These are phyloP conservation scores for Phrixothrix hirtus DNA, from an alignment of 2,888 invertebrate species.

Conservation along the genomic window DNA sequence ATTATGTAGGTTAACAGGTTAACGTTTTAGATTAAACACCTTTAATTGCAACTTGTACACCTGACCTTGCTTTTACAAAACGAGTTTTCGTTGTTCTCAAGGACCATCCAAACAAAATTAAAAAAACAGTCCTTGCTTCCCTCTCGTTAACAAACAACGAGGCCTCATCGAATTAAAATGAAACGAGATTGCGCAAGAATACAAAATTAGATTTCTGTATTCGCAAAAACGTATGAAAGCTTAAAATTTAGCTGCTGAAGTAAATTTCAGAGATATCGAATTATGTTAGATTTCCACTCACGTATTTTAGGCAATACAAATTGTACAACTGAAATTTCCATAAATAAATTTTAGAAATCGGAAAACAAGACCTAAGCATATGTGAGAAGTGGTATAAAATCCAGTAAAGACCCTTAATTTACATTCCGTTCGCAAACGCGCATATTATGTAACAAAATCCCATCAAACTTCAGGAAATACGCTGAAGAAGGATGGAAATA, in stretches of 20 bases:
- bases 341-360: conserved; percentile 20
- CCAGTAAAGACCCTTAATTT: conserved; percentile 11
- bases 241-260: conserved; percentile 13
- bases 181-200: conserved; percentile 11
- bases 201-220: conserved; percentile 15
- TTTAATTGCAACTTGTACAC: conserved; percentile 20
- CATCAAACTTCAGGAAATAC: conserved; percentile 11
- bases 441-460: conserved; percentile 14
- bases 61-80: conserved; percentile 10
- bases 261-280: conserved; percentile 7
- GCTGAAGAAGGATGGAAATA: conserved; percentile 7
- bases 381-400: conserved; percentile 7
- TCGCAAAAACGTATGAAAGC: conserved; percentile 13
- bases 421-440: conserved; percentile 19
- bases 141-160: conserved; percentile 6
- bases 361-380: conserved; percentile 8
- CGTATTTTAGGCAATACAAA: conserved; percentile 17
- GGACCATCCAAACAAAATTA: conserved; percentile 8
- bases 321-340: conserved; percentile 20
- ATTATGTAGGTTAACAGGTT: conserved; percentile 22
- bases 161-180: conserved; percentile 14
- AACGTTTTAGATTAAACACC: conserved; percentile 9
- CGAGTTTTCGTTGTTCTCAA: conserved; percentile 2
- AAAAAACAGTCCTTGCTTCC: conserved; percentile 7
- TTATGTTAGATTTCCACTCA: conserved; percentile 14